phyloP scores from a whole-genome alignment of 2,113 vertebrate genomes.

The Seriola dumerili region DNA sequence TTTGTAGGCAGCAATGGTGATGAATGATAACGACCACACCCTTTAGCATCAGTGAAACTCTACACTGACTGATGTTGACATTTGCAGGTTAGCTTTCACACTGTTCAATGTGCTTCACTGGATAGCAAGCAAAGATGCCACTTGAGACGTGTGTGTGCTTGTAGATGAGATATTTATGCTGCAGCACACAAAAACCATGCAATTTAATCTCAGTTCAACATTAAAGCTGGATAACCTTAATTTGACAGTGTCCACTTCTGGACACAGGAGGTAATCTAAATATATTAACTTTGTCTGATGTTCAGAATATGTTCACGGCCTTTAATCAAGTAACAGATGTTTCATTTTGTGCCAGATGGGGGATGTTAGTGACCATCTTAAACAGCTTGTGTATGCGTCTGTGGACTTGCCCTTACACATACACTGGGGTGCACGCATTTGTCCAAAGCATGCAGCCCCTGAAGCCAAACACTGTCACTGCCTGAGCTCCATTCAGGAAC shows the following conservation, averaged over 20 bases:
- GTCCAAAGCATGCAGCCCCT: constrained; percentile 1
- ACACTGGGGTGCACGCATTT: neutral
- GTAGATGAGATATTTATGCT: neutral
- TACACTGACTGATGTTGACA: neutral
- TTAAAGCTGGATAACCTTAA: neutral
- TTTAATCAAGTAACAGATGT: constrained; percentile 49
- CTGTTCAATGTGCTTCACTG: too few species aligned
- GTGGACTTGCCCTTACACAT: constrained; percentile 9
- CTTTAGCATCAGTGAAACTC: neutral
- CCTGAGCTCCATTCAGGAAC: neutral
- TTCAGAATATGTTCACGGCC: constrained; percentile 7
- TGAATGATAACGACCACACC: neutral
- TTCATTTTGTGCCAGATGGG: constrained; percentile 34
- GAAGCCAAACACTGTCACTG: neutral
- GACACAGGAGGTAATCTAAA: neutral
- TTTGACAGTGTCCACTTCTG: neutral
- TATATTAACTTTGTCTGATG: neutral
- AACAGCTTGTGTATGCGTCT: constrained; percentile 15
- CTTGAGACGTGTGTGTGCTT: neutral
- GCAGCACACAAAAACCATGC: neutral
- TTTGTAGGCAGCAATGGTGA: too few species aligned
- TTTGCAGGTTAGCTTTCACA: too few species aligned
- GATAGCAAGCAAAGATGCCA: neutral
- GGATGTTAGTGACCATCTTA: constrained; percentile 25
- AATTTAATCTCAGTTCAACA: neutral